Base-by-base conservation (phyloP, 2,113 vertebrate genomes). In the Platichthys stellatus region DNA sequence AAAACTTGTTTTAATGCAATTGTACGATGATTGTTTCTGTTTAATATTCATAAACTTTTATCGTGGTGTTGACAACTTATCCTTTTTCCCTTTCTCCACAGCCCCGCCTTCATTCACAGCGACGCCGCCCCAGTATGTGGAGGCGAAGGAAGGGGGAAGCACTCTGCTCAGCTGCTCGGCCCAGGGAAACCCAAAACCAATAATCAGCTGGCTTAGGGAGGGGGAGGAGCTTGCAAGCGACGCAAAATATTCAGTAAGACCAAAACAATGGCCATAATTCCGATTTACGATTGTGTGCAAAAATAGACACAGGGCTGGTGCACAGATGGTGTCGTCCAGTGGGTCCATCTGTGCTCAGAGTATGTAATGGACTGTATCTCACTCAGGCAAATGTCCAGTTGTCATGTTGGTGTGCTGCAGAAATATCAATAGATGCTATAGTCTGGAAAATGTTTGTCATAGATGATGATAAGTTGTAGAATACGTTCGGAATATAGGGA, bases 81-180 rank as follows among this genome's bases (percentile, higher is more conserved):
- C 20, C 31, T 20, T 21, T 24, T 21, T 78, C 43, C 5, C 63
- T 76, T 28, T 26, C 1, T 91, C 72, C 75, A 8, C 95, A 99
- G 98, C 98, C 82, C 98, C 98, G 72, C 98, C 97, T 61, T 97
- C 96, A 72, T 99, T 99, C 93, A 97, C 96, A 72, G 95, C 97
- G 81, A 99, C 97, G 11, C 97, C 98, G 4, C 96, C 97, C 1
- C 97, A 98, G 88, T 98, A 99, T 88, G 97, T 99, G 79, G 98
- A 99, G 91, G 97, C 96, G 0, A 98, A 98, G 91, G 97, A 99
- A 90, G 97, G 97, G 31, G 95, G 97, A 85, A 98, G 96, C 49
- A 91, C 97, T 79, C 95, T 95, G 83, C 93, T 99, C 84, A 98
- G 94, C 85, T 99, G 98, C 92, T 96, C 96, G 77, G 98, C 98